Evolutionary conservation across 2,113 vertebrate genomes (phyloP).

Genomic region (Turnix velox): DNA sequence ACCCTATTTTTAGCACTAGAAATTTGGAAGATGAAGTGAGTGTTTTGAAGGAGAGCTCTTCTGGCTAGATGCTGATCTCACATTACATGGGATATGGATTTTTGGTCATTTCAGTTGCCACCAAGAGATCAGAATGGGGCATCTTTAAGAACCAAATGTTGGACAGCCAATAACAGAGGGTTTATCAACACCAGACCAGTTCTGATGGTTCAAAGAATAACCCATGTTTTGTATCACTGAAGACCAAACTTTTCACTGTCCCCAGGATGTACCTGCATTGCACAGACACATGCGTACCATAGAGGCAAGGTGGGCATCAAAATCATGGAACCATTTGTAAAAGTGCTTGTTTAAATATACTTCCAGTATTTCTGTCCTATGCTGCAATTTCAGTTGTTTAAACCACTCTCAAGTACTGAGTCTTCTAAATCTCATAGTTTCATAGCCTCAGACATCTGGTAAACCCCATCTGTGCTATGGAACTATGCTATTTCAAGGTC

Average conservation of each 20-base stretch:
- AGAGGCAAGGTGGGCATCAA: neutral
- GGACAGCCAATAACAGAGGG: neutral
- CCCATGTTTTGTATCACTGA: neutral
- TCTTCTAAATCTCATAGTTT: constrained; percentile 18
- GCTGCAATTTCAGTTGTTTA: neutral
- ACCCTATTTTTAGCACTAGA: neutral
- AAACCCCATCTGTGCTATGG: constrained; percentile 53
- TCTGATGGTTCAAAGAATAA: neutral
- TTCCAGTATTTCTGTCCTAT: neutral
- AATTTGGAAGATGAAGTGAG: neutral
- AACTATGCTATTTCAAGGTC: constrained; percentile 55
- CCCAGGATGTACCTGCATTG: neutral
- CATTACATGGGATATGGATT: neutral
- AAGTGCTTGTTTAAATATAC: neutral
- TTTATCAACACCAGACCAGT: neutral
- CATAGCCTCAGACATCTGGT: constrained; percentile 38
- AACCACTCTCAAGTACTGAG: neutral
- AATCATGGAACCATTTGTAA: neutral
- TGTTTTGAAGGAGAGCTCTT: neutral
- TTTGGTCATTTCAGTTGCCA: neutral
- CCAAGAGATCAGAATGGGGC: neutral
- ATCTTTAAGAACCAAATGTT: neutral
- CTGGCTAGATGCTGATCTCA: neutral
- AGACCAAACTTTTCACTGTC: neutral
- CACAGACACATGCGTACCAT: neutral